phyloP scores from a whole-genome alignment of 1,140 invertebrate species.

The Pseudomyrmex pallidus region DNA sequence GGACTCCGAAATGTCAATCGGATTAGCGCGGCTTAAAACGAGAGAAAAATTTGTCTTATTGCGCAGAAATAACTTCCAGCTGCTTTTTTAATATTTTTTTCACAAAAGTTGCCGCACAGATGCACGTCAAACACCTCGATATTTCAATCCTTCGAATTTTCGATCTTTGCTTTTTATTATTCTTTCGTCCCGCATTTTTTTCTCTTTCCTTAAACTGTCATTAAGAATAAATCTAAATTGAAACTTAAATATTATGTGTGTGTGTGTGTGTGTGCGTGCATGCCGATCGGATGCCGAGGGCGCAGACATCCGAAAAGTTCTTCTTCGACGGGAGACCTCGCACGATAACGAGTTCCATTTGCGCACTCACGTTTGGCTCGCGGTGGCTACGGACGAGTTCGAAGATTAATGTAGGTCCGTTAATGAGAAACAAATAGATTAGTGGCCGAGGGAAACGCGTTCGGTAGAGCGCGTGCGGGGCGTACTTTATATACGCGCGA shows the following conservation, averaged over 20 bases:
- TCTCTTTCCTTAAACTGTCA: too few species aligned
- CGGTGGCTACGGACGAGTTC: conserved; percentile 41
- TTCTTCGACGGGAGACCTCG: conserved; percentile 12
- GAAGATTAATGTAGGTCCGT: conserved; percentile 83
- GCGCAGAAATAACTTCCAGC: conserved; percentile 9
- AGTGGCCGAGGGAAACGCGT: conserved; percentile 38
- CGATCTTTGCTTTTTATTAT: too few species aligned
- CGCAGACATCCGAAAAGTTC: neutral
- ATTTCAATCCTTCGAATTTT: too few species aligned
- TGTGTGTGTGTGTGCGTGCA: too few species aligned
- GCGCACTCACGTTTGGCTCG: conserved; percentile 67
- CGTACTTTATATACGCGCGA: neutral
- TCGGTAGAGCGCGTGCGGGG: conserved; percentile 3
- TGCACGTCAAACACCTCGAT: too few species aligned
- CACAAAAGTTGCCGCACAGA: too few species aligned
- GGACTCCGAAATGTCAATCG: conserved; percentile 21
- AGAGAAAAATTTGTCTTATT: neutral
- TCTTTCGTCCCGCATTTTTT: too few species aligned
- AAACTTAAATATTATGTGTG: too few species aligned
- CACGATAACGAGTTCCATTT: conserved; percentile 72
- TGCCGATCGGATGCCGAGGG: too few species aligned
- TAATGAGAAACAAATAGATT: conserved; percentile 84
- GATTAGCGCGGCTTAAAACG: neutral
- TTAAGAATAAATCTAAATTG: too few species aligned
- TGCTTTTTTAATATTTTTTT: neutral